Evolutionary conservation across 2,797 vertebrate genomes (phyloP).

Genomic region (Muraenolepis orangiensis): DNA sequence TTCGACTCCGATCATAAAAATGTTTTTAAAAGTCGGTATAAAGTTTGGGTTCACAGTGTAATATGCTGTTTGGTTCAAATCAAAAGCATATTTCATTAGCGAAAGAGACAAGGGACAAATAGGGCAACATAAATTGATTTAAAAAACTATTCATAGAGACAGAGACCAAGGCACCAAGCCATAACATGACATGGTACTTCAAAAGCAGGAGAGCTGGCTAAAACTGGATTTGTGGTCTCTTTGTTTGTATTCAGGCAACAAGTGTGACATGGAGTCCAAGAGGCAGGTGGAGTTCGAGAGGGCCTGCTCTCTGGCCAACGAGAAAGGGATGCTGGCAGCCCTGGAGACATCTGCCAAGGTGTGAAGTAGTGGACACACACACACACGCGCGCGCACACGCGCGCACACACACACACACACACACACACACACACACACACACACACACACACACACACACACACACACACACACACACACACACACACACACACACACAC

Average conservation of each 20-base stretch:
- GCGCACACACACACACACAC: background rate
- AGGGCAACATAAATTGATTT: too few relatives aligned
- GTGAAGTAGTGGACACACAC: background rate
- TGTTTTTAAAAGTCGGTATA: too few relatives aligned
- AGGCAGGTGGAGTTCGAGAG: conserved; percentile 59
- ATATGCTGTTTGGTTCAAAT: too few relatives aligned
- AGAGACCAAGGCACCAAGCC: too few relatives aligned
- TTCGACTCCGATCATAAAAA: too few relatives aligned
- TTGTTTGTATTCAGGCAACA: conserved; percentile 60
- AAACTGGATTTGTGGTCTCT: background rate
- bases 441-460: background rate
- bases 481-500: background rate
- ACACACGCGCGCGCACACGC: background rate
- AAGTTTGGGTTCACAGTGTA: too few relatives aligned
- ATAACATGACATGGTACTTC: too few relatives aligned
- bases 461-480: background rate
- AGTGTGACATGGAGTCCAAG: conserved; percentile 63
- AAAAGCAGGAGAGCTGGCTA: background rate
- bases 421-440: background rate
- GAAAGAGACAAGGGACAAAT: too few relatives aligned
- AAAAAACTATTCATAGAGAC: too few relatives aligned
- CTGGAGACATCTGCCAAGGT: conserved; percentile 71
- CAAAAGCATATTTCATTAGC: too few relatives aligned
- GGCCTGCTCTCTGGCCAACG: conserved; percentile 59
- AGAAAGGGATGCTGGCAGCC: conserved; percentile 58